Evolutionary conservation across 92 coral and sea anemone genomes (phyloP).

Genomic region (Palythoa grandiflora): DNA sequence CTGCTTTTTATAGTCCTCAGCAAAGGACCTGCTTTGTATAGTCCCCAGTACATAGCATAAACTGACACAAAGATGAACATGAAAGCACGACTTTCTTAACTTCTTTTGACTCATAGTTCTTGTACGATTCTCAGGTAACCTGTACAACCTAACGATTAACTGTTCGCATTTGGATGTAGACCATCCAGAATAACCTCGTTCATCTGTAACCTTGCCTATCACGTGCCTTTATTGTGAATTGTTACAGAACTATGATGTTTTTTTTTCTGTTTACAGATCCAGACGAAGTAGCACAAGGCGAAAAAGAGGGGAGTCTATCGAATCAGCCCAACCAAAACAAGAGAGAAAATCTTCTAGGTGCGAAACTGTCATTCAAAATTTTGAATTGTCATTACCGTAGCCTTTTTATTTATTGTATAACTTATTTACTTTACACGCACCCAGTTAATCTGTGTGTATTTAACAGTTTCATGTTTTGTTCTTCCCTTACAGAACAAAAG

Average conservation of each 20-base stretch:
- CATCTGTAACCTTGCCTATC: not conserved
- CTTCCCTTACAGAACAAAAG: conserved; percentile 8
- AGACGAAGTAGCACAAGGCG: conserved; percentile 32
- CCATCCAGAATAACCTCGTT: not conserved
- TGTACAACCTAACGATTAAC: no score
- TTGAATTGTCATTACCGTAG: not conserved
- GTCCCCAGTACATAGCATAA: no score
- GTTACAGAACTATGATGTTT: not conserved
- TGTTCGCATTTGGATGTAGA: no score
- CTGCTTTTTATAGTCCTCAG: no score
- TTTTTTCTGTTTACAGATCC: not conserved
- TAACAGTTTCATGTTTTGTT: not conserved
- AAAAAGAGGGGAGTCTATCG: conserved; percentile 15
- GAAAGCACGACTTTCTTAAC: no score
- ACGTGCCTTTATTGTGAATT: not conserved
- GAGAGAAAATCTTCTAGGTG: conserved; percentile 33
- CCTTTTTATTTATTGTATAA: not conserved
- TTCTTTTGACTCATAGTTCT: no score
- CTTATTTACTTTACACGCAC: not conserved
- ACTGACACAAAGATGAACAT: no score
- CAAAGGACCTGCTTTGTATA: no score
- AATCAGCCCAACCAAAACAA: not conserved
- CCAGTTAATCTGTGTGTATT: no score
- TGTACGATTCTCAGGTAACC: no score
- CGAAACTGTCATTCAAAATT: not conserved